phyloP scores from a whole-genome alignment of 2,797 vertebrate genomes.

The Ctenosaura bakeri region DNA sequence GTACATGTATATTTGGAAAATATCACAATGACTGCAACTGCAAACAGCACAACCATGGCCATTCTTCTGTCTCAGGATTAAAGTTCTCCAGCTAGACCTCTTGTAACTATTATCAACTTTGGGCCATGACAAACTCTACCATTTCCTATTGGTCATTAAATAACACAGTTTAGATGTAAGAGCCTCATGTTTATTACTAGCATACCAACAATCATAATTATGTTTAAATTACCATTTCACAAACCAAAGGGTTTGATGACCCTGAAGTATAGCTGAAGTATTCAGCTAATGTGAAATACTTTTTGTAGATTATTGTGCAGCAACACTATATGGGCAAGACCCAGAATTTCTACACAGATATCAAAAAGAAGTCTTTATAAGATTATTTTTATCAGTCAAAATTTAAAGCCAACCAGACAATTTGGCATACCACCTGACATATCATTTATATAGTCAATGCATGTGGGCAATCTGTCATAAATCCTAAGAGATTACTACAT shows the following conservation, averaged over 20 bases:
- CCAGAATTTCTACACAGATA: not conserved
- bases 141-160: not conserved
- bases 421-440: not conserved
- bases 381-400: not conserved
- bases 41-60: accelerated
- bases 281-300: slow-evolving; percentile 32
- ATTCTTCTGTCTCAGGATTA: not conserved
- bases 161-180: slow-evolving; percentile 3
- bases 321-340: not conserved
- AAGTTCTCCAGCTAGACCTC: slow-evolving; percentile 1
- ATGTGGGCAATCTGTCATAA: not conserved
- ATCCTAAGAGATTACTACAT: not conserved
- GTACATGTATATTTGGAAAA: not conserved
- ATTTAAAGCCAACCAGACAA: not conserved
- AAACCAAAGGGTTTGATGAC: slow-evolving; percentile 13
- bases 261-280: slow-evolving; percentile 9
- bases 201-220: not conserved
- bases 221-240: slow-evolving; percentile 29
- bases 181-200: slow-evolving; percentile 30
- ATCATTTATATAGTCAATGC: not conserved
- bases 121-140: not conserved
- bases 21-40: accelerated
- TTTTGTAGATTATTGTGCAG: slow-evolving; percentile 20
- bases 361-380: not conserved
- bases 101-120: not conserved